Conservation (phyloP, 2,797 vertebrate genomes). For the Myotis vivesi region DNA sequence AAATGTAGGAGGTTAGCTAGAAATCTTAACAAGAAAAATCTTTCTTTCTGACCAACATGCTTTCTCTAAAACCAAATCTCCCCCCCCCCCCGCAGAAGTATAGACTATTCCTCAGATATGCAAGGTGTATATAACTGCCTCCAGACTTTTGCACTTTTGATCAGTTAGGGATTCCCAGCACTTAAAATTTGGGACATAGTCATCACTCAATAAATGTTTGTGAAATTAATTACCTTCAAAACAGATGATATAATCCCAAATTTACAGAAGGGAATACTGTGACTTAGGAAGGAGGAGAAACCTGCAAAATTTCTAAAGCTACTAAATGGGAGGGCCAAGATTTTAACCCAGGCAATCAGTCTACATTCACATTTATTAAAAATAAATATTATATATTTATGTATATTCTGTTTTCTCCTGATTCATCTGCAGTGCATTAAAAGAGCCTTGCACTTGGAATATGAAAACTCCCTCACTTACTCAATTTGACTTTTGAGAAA, state of each 20-base stretch:
- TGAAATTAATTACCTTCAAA: neutral
- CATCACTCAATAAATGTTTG: neutral
- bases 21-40: neutral
- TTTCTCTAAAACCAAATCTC: neutral
- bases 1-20: neutral
- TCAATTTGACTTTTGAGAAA: constrained; percentile 7
- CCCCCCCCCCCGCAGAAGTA: neutral
- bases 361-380: neutral
- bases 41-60: neutral
- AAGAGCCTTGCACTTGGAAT: neutral
- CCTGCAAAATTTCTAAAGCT: neutral
- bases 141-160: neutral
- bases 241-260: neutral
- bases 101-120: neutral
- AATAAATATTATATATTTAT: neutral
- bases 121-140: neutral
- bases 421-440: neutral
- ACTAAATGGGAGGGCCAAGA: neutral
- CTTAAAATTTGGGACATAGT: neutral
- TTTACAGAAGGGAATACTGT: neutral
- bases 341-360: neutral
- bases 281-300: neutral
- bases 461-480: neutral
- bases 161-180: neutral
- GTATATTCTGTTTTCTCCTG: neutral